These are phyloP conservation scores for Hoplostethus mediterraneus DNA, from an alignment of 2,797 vertebrate genomes.

Conservation along the genomic window DNA sequence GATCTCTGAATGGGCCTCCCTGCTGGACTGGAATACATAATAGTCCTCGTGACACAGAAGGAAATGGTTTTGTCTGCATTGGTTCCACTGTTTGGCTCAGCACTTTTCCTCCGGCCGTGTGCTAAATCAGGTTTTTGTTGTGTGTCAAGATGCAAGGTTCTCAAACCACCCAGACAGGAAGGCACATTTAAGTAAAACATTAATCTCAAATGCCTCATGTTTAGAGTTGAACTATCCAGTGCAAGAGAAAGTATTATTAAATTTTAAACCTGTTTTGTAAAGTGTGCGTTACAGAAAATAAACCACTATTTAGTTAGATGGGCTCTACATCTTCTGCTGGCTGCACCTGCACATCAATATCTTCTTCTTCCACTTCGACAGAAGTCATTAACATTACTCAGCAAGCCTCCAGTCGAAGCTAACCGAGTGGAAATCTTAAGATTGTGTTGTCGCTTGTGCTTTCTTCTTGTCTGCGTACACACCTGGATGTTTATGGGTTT, in stretches of 20 bases:
- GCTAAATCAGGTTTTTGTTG: constrained; percentile 13
- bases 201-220: not conserved
- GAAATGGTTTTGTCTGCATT: constrained; percentile 35
- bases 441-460: constrained; percentile 48
- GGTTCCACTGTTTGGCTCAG: constrained; percentile 35
- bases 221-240: constrained; percentile 17
- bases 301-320: constrained; percentile 34
- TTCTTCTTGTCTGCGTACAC: constrained; percentile 38
- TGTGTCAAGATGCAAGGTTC: constrained; percentile 9
- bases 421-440: constrained; percentile 64
- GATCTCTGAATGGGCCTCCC: constrained; percentile 31
- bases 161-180: constrained; percentile 24
- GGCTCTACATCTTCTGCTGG: constrained; percentile 37
- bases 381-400: constrained; percentile 70
- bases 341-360: constrained; percentile 63
- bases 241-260: constrained; percentile 13
- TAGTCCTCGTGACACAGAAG: constrained; percentile 15
- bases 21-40: constrained; percentile 37
- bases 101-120: constrained; percentile 14
- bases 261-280: constrained; percentile 19
- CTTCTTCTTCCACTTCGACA: constrained; percentile 16
- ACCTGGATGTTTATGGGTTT: constrained; percentile 50
- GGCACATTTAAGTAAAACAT: not conserved
- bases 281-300: constrained; percentile 26
- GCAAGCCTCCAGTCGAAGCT: constrained; percentile 48